Base-by-base conservation (phyloP, 2,888 invertebrate species). In the Stegana nigrithorax region DNA sequence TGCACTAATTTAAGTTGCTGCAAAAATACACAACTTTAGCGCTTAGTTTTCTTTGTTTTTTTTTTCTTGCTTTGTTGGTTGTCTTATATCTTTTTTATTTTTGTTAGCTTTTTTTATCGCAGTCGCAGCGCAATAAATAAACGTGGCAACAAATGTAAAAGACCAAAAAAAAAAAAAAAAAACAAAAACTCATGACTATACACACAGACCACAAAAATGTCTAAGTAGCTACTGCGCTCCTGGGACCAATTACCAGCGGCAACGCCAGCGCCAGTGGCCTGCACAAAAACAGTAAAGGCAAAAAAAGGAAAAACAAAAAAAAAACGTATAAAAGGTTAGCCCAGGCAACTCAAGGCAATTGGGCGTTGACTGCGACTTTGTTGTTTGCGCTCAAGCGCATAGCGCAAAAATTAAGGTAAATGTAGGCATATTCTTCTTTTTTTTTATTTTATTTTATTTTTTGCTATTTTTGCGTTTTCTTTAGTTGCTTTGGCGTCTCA, bases 161-260 rank as follows among this genome's bases (percentile, higher is more conserved):
- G 51, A 61, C 21, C 32, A 44, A 44, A 7, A 19, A 27, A 14
- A 57, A 44, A 5, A 19, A 57, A 42, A 39, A 7, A 26, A 42
- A 42, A 44, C 5, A 26, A 39, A 39, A 42, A 14, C n/a, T n/a
- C n/a, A n/a, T n/a, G n/a, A n/a, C n/a, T n/a, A n/a, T n/a, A n/a
- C n/a, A 27, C 57, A 63, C 61, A 67, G 56, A 65, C 62, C 72
- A 57, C 67, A 68, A 66, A 70, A 71, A 51, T 73, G 73, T 72
- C 74, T 75, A 78, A 75, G 75, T 76, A 75, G 75, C 78, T 74
- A 74, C 65, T 59, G 62, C 76, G 73, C 75, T 73, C 73, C 63
- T 66, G 75, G 75, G 75, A 78, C 68, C 75, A 75, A 75, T 75
- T 75, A 75, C 72, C 73, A 60, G 65, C 65, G 36, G 62, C 61